Evolutionary conservation across 2,113 vertebrate genomes (phyloP).

Genomic region (Lepus americanus): DNA sequence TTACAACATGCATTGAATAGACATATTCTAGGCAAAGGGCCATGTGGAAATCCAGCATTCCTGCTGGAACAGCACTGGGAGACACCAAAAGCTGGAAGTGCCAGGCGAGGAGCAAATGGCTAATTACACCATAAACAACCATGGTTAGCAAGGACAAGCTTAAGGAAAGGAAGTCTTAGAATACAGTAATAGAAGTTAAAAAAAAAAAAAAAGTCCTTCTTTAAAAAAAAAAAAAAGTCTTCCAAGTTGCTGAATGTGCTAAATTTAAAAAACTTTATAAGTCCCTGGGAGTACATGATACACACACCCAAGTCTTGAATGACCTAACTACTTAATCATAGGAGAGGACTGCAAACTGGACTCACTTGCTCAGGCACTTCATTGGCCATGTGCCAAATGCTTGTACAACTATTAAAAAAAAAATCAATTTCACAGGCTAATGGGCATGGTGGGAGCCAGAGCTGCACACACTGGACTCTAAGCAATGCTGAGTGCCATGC

Average conservation of each 20-base stretch:
- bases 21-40: slow-evolving; percentile 13
- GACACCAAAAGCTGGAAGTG: not conserved
- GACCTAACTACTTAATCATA: not conserved
- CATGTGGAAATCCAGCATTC: not conserved
- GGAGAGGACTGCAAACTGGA: not conserved
- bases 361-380: not conserved
- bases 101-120: not conserved
- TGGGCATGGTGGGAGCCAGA: slow-evolving; percentile 47
- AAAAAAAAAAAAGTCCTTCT: not conserved
- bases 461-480: not conserved
- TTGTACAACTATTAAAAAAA: slow-evolving; percentile 32
- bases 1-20: not conserved
- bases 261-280: not conserved
- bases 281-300: not conserved
- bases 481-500: not conserved
- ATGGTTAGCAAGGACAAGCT: not conserved
- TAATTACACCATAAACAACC: not conserved
- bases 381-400: slow-evolving; percentile 52
- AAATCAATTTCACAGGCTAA: slow-evolving; percentile 63
- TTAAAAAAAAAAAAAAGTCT: slow-evolving; percentile 20
- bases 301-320: not conserved
- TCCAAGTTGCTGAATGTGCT: not conserved
- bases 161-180: not conserved
- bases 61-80: slow-evolving; percentile 3
- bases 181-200: slow-evolving; percentile 38